Evolutionary conservation across 1,140 invertebrate species (phyloP).

Genomic region (Leptoteleia sp.): DNA sequence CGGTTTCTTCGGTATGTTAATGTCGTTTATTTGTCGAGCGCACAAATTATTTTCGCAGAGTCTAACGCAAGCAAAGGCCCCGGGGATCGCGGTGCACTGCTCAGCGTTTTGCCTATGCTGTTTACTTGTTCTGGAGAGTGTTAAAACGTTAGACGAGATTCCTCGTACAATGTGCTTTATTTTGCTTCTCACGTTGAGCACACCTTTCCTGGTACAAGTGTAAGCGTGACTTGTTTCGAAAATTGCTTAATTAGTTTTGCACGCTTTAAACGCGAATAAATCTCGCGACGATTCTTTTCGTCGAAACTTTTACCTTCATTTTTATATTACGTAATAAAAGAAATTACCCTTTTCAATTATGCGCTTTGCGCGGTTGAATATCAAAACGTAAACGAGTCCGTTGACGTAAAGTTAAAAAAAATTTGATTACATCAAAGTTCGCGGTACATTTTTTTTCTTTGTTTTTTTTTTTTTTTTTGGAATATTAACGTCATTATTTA

Average conservation of each 20-base stretch:
- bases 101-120: conserved; percentile 47
- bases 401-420: no score
- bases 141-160: conserved; percentile 56
- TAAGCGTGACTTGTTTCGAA: not conserved
- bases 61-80: conserved; percentile 39
- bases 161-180: conserved; percentile 53
- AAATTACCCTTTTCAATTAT: no score
- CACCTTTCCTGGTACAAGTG: not conserved
- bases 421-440: no score
- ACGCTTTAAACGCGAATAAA: no score
- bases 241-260: not conserved
- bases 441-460: no score
- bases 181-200: conserved; percentile 40
- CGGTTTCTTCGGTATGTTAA: conserved; percentile 24
- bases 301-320: no score
- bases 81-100: conserved; percentile 24
- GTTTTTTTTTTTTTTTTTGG: no score
- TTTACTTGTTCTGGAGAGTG: conserved; percentile 56
- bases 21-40: conserved; percentile 40
- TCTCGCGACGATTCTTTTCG: no score
- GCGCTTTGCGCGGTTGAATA: no score
- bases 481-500: no score
- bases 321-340: no score
- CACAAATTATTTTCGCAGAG: conserved; percentile 35
- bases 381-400: no score